phyloP scores from a whole-genome alignment of 1,140 invertebrate genomes.

The Ridgeia piscesae region DNA sequence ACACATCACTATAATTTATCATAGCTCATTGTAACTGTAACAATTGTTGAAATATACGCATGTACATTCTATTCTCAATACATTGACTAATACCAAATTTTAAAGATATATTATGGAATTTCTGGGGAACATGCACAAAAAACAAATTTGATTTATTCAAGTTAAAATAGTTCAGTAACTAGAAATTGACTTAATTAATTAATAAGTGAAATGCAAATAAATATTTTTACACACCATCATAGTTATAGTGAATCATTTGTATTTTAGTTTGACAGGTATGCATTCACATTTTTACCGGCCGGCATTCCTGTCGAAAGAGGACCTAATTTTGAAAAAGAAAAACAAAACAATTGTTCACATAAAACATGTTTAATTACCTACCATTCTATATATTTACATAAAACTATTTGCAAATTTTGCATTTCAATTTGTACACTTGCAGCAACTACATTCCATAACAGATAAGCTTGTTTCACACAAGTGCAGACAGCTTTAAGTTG shows the following conservation, averaged over 20 bases:
- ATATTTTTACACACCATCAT: too few relatives aligned
- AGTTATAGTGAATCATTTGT: neutral
- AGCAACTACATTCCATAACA: neutral
- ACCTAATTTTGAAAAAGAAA: neutral
- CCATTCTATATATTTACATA: neutral
- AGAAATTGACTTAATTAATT: too few relatives aligned
- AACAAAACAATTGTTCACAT: neutral
- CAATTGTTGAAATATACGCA: too few relatives aligned
- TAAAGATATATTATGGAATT: too few relatives aligned
- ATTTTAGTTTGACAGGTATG: neutral
- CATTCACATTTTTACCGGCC: neutral
- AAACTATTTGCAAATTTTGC: neutral
- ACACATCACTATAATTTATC: too few relatives aligned
- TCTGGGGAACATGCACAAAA: too few relatives aligned
- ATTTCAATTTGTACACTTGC: neutral
- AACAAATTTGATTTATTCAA: too few relatives aligned
- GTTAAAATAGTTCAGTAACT: too few relatives aligned
- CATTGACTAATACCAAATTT: too few relatives aligned
- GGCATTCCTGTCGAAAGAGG: neutral
- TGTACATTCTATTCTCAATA: too few relatives aligned
- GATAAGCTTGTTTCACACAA: neutral
- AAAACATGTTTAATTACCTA: constrained; percentile 1
- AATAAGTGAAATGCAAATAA: too few relatives aligned
- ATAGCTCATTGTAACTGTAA: too few relatives aligned
- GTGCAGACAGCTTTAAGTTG: neutral